Evolutionary conservation across 2,797 vertebrate genomes (phyloP).

Genomic region (Fundulus diaphanus): DNA sequence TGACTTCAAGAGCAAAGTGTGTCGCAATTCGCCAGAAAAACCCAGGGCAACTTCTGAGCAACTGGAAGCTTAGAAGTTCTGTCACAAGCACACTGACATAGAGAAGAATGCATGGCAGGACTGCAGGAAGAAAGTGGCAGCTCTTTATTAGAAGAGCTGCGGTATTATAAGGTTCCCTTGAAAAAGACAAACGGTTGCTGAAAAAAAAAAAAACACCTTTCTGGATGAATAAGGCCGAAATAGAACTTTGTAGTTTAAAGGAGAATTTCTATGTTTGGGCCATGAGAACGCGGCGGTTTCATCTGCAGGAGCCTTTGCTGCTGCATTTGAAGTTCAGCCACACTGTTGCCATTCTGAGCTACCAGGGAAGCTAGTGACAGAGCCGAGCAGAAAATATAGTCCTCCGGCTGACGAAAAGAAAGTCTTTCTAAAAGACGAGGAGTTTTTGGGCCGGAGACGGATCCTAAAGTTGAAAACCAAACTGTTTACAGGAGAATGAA

Average conservation of each 20-base stretch:
- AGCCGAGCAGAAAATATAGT: neutral
- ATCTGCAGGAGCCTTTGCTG: neutral
- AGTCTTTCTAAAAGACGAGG: neutral
- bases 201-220: too few relatives aligned
- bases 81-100: neutral
- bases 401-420: neutral
- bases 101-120: neutral
- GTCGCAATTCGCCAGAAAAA: neutral
- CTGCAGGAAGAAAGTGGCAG: neutral
- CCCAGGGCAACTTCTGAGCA: neutral
- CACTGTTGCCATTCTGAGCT: neutral
- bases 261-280: neutral
- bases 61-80: slow-evolving; percentile 2
- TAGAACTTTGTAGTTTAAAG: slow-evolving; percentile 1
- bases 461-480: neutral
- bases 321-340: slow-evolving; percentile 1
- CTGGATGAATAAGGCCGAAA: too few relatives aligned
- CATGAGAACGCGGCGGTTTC: neutral
- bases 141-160: neutral
- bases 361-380: neutral
- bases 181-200: neutral
- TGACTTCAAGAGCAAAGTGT: neutral
- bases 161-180: neutral
- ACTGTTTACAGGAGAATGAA: neutral
- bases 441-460: neutral